Evolutionary conservation across 2,888 invertebrate species (phyloP), one percentile per base, ranked within the genome.

Genomic region (Napeogenes inachia): DNA sequence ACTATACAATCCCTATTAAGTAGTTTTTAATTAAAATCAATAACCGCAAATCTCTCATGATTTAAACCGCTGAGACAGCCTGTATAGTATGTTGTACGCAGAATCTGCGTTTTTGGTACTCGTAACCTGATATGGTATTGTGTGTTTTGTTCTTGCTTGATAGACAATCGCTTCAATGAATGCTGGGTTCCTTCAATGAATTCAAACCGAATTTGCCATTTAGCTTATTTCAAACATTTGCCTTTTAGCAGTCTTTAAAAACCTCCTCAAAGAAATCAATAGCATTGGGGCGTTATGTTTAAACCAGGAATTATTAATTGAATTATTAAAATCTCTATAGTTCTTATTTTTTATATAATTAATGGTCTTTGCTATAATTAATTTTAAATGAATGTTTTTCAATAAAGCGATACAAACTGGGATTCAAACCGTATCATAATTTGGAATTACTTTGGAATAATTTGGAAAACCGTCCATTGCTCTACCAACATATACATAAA

Each of bases 41-140:
- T 21, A 21, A 50, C 33, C 32, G 33, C 60, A 47, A 46, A 21
- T 32, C 32, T 33, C 54, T 42, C 55, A 12, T 57, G 13, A 47
- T 38, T 65, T 67, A 57, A 2, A 59, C 71, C 73, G 66, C 5
- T 84, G 81, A 85, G 82, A 74, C 78, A 78, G 77, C 80, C 73
- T 71, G 77, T 78, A 74, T 78, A 74, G 21, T 21, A 21, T 21
- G 21, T 75, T 78, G 76, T 73, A 68, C 72, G 71, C 70, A 70
- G 66, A 68, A 71, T 71, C 69, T 60, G 61, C 63, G 61, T 75
- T 74, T 76, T 74, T 71, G 69, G 65, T 66, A 67, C 65, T 71
- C 70, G 76, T 75, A 81, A 82, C 72, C 68, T 63, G 79, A 82
- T 74, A 76, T 70, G 72, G 69, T 68, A 70, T 70, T 72, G 72